Percentiles rank a stretch among this genome's conserved stretches.
phyloP scores from a whole-genome alignment of 2,888 invertebrate species.

The Fabriciana adippe region DNA sequence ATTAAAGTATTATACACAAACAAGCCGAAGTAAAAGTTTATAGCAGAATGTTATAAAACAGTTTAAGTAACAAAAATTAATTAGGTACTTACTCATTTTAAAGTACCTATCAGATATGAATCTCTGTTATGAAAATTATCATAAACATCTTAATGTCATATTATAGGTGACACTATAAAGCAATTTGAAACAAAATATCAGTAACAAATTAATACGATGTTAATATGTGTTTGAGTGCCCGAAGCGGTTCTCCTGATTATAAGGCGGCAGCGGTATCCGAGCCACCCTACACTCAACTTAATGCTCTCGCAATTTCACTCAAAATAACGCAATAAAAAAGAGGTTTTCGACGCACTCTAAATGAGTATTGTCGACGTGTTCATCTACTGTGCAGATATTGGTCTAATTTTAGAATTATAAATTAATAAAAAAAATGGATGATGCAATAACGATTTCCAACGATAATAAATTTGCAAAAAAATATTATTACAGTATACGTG shows the following conservation, averaged over 20 bases:
- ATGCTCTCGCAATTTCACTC: constrained; percentile 82
- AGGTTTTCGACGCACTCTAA: constrained; percentile 68
- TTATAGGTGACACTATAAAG: constrained; percentile 28
- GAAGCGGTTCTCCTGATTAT: constrained; percentile 71
- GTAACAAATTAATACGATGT: constrained; percentile 71
- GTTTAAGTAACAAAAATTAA: too few species aligned
- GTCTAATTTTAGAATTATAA: constrained; percentile 14
- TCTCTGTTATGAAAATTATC: background rate
- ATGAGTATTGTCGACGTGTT: constrained; percentile 61
- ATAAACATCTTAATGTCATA: constrained; percentile 9
- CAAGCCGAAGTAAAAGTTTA: too few species aligned
- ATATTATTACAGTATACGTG: too few species aligned
- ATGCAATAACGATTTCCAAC: constrained; percentile 6
- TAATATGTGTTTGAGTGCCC: constrained; percentile 56
- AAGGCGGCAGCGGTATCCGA: constrained; percentile 69
- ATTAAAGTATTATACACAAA: too few species aligned
- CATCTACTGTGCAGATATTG: constrained; percentile 44
- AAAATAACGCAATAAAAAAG: constrained; percentile 78
- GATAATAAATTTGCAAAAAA: background rate
- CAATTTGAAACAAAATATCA: constrained; percentile 40
- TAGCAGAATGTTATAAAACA: too few species aligned
- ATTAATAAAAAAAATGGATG: constrained; percentile 45
- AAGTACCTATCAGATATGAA: background rate
- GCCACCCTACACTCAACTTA: constrained; percentile 81
- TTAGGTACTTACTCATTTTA: background rate